Conservation (phyloP, 1,140 invertebrate species). For the Bombus breviceps region DNA sequence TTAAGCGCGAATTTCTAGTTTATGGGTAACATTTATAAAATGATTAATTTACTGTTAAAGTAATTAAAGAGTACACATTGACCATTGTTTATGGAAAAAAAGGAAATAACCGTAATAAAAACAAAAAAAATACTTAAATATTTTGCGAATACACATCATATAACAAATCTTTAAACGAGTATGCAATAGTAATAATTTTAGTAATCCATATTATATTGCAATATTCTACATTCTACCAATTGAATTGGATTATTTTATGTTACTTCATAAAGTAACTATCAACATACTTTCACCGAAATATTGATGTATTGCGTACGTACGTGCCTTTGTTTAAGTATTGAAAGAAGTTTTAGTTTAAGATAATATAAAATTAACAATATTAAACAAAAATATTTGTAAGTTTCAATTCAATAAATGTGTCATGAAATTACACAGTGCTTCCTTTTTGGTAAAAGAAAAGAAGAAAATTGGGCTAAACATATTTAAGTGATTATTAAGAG, state of each 20-base stretch:
- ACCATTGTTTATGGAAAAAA: constrained; percentile 23
- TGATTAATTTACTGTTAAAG: constrained; percentile 50
- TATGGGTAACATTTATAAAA: constrained; percentile 56
- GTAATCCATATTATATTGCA: constrained; percentile 12
- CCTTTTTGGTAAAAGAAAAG: constrained; percentile 26
- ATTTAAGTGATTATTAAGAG: constrained; percentile 16
- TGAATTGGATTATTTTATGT: constrained; percentile 34
- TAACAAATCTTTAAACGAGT: constrained; percentile 6
- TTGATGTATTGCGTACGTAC: constrained; percentile 35
- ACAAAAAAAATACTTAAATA: constrained; percentile 27
- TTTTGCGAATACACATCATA: constrained; percentile 21
- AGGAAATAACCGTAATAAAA: not conserved
- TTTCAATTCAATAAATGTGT: constrained; percentile 46
- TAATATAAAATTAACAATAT: constrained; percentile 34
- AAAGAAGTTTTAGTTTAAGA: constrained; percentile 37
- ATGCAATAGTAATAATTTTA: constrained; percentile 28
- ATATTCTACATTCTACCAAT: not conserved
- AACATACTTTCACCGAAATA: constrained; percentile 27
- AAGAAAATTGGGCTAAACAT: not conserved
- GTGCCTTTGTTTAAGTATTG: constrained; percentile 51
- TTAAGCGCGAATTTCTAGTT: constrained; percentile 61
- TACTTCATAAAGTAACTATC: constrained; percentile 21
- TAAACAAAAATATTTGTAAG: constrained; percentile 40
- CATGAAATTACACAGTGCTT: constrained; percentile 45
- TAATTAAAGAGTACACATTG: constrained; percentile 18